phyloP scores from a whole-genome alignment of 2,888 invertebrate genomes.

The Campopleginae sp. region DNA sequence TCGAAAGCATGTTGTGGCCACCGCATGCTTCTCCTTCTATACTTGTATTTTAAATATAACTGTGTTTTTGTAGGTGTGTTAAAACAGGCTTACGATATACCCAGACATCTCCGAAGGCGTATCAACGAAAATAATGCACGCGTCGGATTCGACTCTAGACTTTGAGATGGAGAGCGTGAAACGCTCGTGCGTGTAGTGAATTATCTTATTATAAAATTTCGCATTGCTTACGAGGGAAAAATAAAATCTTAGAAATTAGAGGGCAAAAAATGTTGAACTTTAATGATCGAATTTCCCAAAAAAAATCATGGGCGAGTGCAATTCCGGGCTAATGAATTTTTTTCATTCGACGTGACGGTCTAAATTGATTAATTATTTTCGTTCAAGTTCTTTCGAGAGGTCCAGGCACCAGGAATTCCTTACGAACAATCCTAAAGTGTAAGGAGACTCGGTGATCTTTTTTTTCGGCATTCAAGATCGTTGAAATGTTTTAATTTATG shows the following conservation, averaged over 20 bases:
- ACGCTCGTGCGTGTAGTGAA: background rate
- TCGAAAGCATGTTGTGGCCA: slow-evolving; percentile 30
- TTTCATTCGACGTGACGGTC: background rate
- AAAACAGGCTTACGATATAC: background rate
- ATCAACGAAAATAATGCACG: background rate
- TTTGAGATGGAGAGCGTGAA: background rate
- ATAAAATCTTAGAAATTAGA: background rate
- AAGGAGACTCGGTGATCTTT: background rate
- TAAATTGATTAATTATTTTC: background rate
- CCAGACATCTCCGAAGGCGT: background rate
- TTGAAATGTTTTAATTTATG: background rate
- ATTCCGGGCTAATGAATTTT: background rate
- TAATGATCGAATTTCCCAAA: background rate
- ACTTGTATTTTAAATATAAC: slow-evolving; percentile 26
- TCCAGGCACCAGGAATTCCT: background rate
- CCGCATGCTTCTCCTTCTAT: slow-evolving; percentile 20
- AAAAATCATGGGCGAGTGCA: background rate
- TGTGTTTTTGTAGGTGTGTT: slow-evolving; percentile 38
- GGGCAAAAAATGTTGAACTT: background rate
- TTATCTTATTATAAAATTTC: background rate
- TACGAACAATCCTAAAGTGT: background rate
- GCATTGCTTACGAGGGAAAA: background rate
- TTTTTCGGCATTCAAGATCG: background rate
- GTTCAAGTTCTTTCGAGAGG: background rate
- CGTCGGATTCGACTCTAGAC: background rate